Percentiles rank a stretch among this genome's conserved stretches.
Evolutionary conservation across 2,888 invertebrate species (phyloP).

Genomic region (Heliconius charithonia): DNA sequence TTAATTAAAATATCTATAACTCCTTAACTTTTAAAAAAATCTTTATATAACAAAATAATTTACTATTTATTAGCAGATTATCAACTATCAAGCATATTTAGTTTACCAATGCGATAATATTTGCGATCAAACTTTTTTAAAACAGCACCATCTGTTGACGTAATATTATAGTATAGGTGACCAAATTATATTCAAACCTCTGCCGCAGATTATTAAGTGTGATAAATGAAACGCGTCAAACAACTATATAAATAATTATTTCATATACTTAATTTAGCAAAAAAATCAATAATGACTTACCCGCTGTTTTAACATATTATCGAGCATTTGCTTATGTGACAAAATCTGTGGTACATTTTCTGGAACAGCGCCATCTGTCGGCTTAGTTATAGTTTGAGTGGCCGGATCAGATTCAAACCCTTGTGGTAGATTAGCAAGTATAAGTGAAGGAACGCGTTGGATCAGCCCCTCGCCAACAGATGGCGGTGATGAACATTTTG

Average conservation of each 20-base stretch:
- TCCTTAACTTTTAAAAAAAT: too few species aligned
- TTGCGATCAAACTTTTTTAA: background rate
- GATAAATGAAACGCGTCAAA: too few species aligned
- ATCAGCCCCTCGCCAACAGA: constrained; percentile 70
- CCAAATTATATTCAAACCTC: background rate
- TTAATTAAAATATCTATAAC: too few species aligned
- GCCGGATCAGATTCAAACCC: constrained; percentile 76
- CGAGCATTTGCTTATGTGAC: constrained; percentile 75
- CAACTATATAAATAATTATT: background rate
- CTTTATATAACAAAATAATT: too few species aligned
- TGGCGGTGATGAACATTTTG: constrained; percentile 85
- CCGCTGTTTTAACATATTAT: constrained; percentile 80
- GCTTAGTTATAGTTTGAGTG: constrained; percentile 75
- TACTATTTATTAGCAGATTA: too few species aligned
- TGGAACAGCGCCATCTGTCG: constrained; percentile 72
- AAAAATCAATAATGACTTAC: constrained; percentile 59
- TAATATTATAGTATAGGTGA: background rate
- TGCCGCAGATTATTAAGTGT: too few species aligned
- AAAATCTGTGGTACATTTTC: constrained; percentile 65
- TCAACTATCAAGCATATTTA: too few species aligned
- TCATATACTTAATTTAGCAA: background rate
- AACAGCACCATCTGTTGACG: background rate
- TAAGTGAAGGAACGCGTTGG: constrained; percentile 67
- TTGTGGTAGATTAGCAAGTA: constrained; percentile 73
- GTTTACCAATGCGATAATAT: too few species aligned